Evolutionary conservation across 2,888 invertebrate species (phyloP).

Genomic region (Ennomos fuscantarius): DNA sequence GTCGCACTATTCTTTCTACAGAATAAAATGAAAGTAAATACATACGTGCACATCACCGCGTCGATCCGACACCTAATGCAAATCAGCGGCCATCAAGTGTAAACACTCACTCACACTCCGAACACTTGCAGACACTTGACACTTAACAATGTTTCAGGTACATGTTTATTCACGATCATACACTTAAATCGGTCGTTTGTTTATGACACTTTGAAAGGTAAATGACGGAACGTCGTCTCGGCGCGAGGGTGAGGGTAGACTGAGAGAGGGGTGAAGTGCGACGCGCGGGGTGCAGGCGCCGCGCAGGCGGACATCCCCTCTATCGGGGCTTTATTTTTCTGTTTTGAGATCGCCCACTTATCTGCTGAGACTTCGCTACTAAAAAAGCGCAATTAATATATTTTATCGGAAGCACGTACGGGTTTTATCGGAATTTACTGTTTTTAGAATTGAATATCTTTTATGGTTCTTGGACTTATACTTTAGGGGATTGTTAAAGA

Average conservation of each 20-base stretch:
- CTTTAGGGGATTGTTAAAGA: not conserved
- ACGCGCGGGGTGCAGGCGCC: constrained; percentile 49
- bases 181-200: constrained; percentile 24
- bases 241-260: constrained; percentile 52
- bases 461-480: not conserved
- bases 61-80: constrained; percentile 17
- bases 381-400: constrained; percentile 55
- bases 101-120: constrained; percentile 20
- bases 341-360: constrained; percentile 63
- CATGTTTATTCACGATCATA: constrained; percentile 21
- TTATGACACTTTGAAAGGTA: constrained; percentile 23
- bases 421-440: constrained; percentile 8
- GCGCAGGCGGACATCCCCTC: constrained; percentile 60
- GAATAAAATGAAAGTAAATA: constrained; percentile 13
- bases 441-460: constrained; percentile 1
- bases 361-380: constrained; percentile 50
- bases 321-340: constrained; percentile 63
- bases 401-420: constrained; percentile 21
- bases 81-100: constrained; percentile 9
- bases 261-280: constrained; percentile 49
- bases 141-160: constrained; percentile 17
- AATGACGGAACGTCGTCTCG: constrained; percentile 48
- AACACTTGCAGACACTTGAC: constrained; percentile 19
- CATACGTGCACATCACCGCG: constrained; percentile 27
- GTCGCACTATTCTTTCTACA: constrained; percentile 9